These are phyloP conservation scores for Polyploca ridens DNA, from an alignment of 2,888 invertebrate genomes.

Conservation along the genomic window DNA sequence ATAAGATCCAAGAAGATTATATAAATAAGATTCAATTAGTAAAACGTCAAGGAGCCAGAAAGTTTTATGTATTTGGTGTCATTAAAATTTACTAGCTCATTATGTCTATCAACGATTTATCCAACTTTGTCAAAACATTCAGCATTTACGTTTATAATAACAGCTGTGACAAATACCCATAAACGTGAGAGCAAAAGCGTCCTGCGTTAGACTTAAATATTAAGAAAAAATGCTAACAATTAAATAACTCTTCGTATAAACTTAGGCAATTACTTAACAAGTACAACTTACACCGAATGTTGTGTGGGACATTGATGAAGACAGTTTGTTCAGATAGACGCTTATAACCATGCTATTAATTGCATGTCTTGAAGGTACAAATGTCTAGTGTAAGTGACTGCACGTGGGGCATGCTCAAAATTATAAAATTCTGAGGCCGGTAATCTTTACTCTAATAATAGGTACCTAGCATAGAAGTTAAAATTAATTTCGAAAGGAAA, in stretches of 20 bases:
- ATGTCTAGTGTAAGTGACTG: slow-evolving; percentile 1
- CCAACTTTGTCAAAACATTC: slow-evolving; percentile 41
- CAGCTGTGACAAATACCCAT: slow-evolving; percentile 35
- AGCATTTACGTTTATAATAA: slow-evolving; percentile 24
- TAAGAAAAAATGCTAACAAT: slow-evolving; percentile 78
- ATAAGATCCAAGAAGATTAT: background rate
- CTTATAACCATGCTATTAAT: slow-evolving; percentile 33
- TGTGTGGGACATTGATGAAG: slow-evolving; percentile 32
- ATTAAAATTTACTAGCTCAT: slow-evolving; percentile 3
- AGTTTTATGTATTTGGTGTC: background rate
- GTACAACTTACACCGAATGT: slow-evolving; percentile 71
- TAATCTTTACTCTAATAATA: slow-evolving; percentile 12
- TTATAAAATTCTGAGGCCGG: slow-evolving; percentile 30
- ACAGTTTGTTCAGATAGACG: slow-evolving; percentile 24
- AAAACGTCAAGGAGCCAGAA: background rate
- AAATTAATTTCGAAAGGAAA: slow-evolving; percentile 45
- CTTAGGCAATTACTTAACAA: slow-evolving; percentile 80
- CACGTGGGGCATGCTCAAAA: slow-evolving; percentile 11
- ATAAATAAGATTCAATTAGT: background rate
- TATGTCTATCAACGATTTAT: slow-evolving; percentile 14
- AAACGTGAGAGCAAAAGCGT: slow-evolving; percentile 59
- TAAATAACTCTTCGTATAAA: slow-evolving; percentile 76
- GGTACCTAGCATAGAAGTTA: slow-evolving; percentile 34
- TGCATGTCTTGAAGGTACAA: slow-evolving; percentile 28
- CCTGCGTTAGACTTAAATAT: slow-evolving; percentile 72